phyloP scores from a whole-genome alignment of 1,140 invertebrate species.

The Sipha flava region DNA sequence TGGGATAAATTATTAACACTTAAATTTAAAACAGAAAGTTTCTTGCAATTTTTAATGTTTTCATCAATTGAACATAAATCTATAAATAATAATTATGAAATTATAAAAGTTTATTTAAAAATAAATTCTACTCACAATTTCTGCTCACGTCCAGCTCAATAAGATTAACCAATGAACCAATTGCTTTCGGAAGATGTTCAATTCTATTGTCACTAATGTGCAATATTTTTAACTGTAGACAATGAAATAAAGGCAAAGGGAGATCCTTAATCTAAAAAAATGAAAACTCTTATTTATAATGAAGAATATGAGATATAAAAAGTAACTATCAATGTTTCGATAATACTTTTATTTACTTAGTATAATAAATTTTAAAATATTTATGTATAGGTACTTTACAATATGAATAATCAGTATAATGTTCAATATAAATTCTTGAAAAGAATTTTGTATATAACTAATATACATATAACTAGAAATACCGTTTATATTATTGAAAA shows the following conservation, averaged over 20 bases:
- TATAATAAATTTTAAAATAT: no score
- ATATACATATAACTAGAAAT: no score
- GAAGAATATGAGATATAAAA: slow-evolving; percentile 44
- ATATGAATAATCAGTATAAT: no score
- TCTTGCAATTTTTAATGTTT: slow-evolving; percentile 81
- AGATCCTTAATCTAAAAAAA: slow-evolving; percentile 58
- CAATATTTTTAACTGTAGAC: slow-evolving; percentile 77
- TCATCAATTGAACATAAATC: slow-evolving; percentile 81
- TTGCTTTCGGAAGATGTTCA: slow-evolving; percentile 72
- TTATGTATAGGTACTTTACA: no score
- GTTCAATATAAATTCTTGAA: no score
- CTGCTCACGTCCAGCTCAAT: slow-evolving; percentile 79
- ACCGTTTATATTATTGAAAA: no score
- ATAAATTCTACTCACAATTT: slow-evolving; percentile 58
- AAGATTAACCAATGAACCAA: slow-evolving; percentile 79
- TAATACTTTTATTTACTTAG: slow-evolving; percentile 78
- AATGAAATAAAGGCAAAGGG: slow-evolving; percentile 77
- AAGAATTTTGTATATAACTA: no score
- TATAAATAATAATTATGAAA: slow-evolving; percentile 41
- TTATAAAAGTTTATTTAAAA: not conserved
- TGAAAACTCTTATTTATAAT: not conserved
- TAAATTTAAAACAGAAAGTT: slow-evolving; percentile 74
- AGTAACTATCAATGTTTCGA: slow-evolving; percentile 78
- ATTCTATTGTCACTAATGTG: slow-evolving; percentile 91
- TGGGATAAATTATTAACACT: slow-evolving; percentile 84